Base-by-base conservation (phyloP, 2,888 invertebrate species). In the Orchesellides sinensis region DNA sequence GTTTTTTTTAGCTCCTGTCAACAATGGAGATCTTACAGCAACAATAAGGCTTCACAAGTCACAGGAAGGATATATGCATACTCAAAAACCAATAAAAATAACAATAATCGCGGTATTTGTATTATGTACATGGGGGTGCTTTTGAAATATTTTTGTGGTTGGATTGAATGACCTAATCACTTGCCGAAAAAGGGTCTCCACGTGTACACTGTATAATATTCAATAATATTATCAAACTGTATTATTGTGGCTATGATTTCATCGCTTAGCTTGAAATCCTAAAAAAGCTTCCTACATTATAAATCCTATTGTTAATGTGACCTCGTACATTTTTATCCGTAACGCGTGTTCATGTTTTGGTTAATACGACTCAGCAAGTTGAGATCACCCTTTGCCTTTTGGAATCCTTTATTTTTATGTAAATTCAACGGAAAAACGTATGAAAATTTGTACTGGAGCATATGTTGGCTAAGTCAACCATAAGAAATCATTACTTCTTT, bases 181-280 rank as follows among this genome's bases (percentile, higher is more conserved):
- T 66, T 66, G 75, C 75, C 75, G 66, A 75, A 75, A 74, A 56
- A 66, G 66, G 56, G 45, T 66, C 32, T 74, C 75, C 75, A 75
- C 75, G 75, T 75, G 75, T 75, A 14, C 17, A 23, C 25, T 23
- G 40, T 40, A 17, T 35, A 2, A 32, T 47, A 47, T 47, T 27
- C 45, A 12, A 27, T 25, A 52, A 52, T n/a, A 21, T 52, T 17
- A n/a, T 52, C 52, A 61, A 29, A 27, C 6, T 49, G n/a, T 5
- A 10, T 6, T 23, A 21, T 19, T 23, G 54, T 5, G 54, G 23
- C 17, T 12, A 27, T 17, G 54, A 23, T 4, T 21, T 54, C 4
- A 54, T 8, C 3, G 54, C 6, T 54, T 54, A 8, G 5, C 5
- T 25, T 32, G 54, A 45, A 21, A 52, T 23, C 2, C n/a, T 56